phyloP scores from a whole-genome alignment of 2,888 invertebrate genomes.

The Ormyrus labotus region DNA sequence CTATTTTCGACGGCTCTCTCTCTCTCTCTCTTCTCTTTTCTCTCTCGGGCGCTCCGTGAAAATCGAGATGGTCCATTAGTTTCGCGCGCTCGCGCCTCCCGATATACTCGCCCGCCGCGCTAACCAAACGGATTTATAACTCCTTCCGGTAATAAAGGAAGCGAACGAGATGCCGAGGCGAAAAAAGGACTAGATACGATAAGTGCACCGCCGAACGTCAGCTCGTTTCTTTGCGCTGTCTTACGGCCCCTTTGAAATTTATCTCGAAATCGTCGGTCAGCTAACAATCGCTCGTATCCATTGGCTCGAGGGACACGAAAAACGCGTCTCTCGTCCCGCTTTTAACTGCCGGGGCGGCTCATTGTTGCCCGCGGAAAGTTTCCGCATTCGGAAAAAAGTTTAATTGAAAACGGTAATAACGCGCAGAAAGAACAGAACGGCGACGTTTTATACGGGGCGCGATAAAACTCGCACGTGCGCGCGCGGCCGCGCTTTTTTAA shows the following conservation, averaged over 20 bases:
- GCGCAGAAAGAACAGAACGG: background rate
- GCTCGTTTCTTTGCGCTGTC: background rate
- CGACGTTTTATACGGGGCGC: slow-evolving; percentile 12
- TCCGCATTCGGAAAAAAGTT: slow-evolving; percentile 11
- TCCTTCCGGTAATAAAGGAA: slow-evolving; percentile 55
- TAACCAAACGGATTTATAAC: slow-evolving; percentile 47
- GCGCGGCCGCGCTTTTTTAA: slow-evolving; percentile 34
- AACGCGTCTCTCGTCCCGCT: no score
- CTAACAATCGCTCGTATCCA: background rate
- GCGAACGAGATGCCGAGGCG: slow-evolving; percentile 20
- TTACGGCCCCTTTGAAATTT: no score
- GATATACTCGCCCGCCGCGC: slow-evolving; percentile 6
- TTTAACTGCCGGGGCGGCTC: background rate
- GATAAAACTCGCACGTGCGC: slow-evolving; percentile 20
- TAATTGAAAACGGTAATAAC: slow-evolving; percentile 37
- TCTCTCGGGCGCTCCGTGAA: slow-evolving; percentile 29
- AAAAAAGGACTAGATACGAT: slow-evolving; percentile 10
- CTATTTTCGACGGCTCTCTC: slow-evolving; percentile 56
- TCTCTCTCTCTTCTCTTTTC: background rate
- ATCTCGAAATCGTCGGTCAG: background rate
- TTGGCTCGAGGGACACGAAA: no score
- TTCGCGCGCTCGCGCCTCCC: slow-evolving; percentile 46
- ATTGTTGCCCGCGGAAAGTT: background rate
- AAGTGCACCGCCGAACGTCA: slow-evolving; percentile 28
- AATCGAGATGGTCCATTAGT: slow-evolving; percentile 55